Conservation (phyloP, 2,113 vertebrate genomes). For the Astur gentilis region DNA sequence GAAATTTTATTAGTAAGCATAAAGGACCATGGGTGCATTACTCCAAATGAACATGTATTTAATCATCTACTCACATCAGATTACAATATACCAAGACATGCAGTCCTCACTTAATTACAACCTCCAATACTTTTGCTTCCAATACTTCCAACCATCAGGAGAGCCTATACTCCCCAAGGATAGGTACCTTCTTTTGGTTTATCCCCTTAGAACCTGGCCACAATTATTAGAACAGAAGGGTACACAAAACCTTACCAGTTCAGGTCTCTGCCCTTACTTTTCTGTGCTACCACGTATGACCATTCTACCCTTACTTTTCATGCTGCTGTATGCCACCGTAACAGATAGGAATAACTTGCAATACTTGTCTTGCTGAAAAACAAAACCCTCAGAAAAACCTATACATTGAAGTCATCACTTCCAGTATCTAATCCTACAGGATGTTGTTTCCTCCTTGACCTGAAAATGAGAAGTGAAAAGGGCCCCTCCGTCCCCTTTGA, state of each 20-base stretch:
- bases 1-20: conserved; percentile 39
- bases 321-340: not conserved
- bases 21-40: not conserved
- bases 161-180: not conserved
- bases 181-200: not conserved
- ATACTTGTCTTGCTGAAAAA: not conserved
- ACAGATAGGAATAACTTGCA: not conserved
- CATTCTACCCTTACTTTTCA: not conserved
- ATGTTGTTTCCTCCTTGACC: not conserved
- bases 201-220: not conserved
- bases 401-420: not conserved
- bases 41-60: not conserved
- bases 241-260: not conserved
- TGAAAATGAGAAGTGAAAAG: not conserved
- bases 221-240: not conserved
- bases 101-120: not conserved
- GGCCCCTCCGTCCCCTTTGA: not conserved
- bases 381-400: not conserved
- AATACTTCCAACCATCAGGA: not conserved
- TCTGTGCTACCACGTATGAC: not conserved
- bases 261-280: not conserved
- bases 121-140: not conserved
- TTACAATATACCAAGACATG: not conserved
- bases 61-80: conserved; percentile 5
- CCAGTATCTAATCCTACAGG: not conserved